phyloP scores from a whole-genome alignment of 2,797 vertebrate genomes.

The Fundulus diaphanus region DNA sequence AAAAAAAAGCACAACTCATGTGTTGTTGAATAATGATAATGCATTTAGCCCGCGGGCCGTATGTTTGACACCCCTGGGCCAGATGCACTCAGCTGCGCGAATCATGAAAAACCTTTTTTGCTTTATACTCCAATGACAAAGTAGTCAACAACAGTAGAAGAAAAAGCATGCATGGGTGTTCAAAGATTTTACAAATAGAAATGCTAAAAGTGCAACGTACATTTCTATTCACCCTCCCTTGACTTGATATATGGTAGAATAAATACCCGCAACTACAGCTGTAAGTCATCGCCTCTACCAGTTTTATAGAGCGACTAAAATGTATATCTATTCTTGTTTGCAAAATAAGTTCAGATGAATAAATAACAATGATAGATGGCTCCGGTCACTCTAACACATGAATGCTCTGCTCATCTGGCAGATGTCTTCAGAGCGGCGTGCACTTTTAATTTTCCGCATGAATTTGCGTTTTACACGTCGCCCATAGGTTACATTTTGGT shows the following conservation, averaged over 20 bases:
- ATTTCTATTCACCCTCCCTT: neutral
- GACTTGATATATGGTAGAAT: neutral
- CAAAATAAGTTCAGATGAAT: neutral
- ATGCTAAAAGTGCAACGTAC: neutral
- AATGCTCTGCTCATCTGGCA: neutral
- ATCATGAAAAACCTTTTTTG: neutral
- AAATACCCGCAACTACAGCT: neutral
- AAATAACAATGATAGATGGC: no score
- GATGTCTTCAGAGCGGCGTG: no score
- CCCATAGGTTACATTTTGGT: no score
- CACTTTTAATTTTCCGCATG: no score
- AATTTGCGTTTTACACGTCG: no score
- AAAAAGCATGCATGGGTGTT: neutral
- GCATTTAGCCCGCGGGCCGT: no score
- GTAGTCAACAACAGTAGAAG: no score
- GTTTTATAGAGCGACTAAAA: neutral
- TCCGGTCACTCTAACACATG: neutral
- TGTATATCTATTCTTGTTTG: neutral
- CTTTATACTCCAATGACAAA: neutral
- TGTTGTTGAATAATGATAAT: no score
- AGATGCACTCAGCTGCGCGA: no score
- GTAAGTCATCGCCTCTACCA: neutral
- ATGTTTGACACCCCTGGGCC: no score
- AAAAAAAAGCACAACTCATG: no score
- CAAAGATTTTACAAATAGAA: neutral